Conservation (phyloP, 2,113 vertebrate genomes). For the Engraulis encrasicolus region DNA sequence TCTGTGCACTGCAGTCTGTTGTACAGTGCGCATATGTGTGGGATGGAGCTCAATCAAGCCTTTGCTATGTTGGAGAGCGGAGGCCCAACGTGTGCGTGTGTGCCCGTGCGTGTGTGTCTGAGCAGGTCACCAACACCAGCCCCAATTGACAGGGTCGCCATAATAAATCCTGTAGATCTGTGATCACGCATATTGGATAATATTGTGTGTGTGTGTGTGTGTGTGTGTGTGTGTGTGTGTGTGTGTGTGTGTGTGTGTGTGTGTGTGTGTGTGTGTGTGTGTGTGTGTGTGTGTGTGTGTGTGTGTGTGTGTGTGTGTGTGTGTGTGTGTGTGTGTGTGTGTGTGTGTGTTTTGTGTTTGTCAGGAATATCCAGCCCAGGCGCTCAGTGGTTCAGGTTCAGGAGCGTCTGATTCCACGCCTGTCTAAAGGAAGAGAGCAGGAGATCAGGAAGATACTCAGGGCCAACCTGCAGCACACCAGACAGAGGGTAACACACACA, state of each 20-base stretch:
- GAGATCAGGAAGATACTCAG: constrained; percentile 90
- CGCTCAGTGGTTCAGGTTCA: constrained; percentile 26
- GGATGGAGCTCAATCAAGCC: constrained; percentile 95
- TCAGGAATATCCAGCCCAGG: constrained; percentile 80
- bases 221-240: too few relatives aligned
- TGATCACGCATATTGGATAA: too few relatives aligned
- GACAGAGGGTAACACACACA: not conserved
- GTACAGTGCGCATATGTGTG: too few relatives aligned
- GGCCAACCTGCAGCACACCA: constrained; percentile 31
- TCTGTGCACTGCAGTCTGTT: too few relatives aligned
- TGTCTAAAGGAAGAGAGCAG: constrained; percentile 88
- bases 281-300: not conserved
- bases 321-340: not conserved
- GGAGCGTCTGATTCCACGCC: constrained; percentile 74
- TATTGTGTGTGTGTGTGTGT: too few relatives aligned
- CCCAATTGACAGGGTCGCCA: too few relatives aligned
- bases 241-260: not conserved
- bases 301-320: not conserved
- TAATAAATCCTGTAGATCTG: too few relatives aligned
- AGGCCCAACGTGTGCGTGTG: constrained; percentile 63
- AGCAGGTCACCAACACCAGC: too few relatives aligned
- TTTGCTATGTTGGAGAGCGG: constrained; percentile 90
- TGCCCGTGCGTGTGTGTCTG: constrained; percentile 1
- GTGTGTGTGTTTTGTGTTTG: not conserved
- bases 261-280: not conserved